These are phyloP conservation scores for Macheiramphus alcinus DNA, from an alignment of 2,113 vertebrate species.

Conservation along the genomic window DNA sequence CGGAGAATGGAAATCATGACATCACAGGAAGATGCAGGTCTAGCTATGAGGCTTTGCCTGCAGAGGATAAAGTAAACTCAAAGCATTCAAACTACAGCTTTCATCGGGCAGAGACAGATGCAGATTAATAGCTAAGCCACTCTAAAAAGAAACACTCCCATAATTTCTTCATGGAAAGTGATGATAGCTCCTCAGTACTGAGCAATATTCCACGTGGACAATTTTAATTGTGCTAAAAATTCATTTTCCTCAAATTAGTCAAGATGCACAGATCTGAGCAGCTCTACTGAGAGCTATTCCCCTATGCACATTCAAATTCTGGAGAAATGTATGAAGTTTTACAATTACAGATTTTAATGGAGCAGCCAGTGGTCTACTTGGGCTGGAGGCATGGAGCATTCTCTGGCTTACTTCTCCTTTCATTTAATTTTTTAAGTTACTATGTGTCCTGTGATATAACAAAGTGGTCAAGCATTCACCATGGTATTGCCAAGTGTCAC, in stretches of 20 bases:
- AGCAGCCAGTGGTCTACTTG: neutral
- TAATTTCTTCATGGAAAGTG: neutral
- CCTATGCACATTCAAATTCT: neutral
- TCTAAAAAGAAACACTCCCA: neutral
- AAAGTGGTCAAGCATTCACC: neutral
- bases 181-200: neutral
- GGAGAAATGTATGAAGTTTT: neutral
- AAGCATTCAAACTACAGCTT: neutral
- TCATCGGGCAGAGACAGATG: neutral
- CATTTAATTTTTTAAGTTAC: neutral
- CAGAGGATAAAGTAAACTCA: neutral
- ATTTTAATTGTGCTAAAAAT: neutral
- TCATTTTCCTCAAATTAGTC: neutral
- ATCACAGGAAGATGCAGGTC: neutral
- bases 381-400: neutral
- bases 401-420: neutral
- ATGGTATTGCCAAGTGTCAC: neutral
- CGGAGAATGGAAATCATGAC: neutral
- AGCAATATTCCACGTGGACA: neutral
- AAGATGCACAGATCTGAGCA: neutral
- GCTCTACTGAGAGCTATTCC: neutral
- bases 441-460: neutral
- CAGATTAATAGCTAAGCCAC: neutral
- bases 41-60: neutral
- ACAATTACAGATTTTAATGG: neutral